phyloP scores from a whole-genome alignment of 2,113 vertebrate genomes.

The Cairina moschata region DNA sequence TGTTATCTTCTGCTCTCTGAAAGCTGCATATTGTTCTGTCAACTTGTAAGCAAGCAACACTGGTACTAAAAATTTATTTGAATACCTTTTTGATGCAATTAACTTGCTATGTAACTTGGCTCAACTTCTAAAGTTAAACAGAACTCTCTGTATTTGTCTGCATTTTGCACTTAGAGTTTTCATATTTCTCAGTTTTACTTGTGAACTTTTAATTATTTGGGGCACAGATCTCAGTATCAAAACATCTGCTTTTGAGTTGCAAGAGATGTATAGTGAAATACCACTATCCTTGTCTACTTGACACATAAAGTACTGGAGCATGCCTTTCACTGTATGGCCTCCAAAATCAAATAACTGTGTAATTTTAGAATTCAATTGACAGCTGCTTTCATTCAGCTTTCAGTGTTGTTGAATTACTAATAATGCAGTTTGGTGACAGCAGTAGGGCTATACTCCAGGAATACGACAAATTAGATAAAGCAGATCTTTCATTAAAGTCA shows the following conservation, averaged over 20 bases:
- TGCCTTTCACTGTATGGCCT: neutral
- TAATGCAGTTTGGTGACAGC: neutral
- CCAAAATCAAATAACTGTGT: neutral
- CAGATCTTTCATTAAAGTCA: neutral
- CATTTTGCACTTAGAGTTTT: neutral
- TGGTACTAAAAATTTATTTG: neutral
- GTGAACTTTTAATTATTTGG: neutral
- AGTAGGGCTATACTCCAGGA: neutral
- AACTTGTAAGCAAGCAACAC: neutral
- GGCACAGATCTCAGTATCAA: neutral
- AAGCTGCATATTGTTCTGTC: neutral
- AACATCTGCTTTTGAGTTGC: neutral
- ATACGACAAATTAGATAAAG: neutral
- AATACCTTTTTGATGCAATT: neutral
- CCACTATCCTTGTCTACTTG: neutral
- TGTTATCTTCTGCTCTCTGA: neutral
- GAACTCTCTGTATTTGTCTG: neutral
- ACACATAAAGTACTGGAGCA: neutral
- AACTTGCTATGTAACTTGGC: neutral
- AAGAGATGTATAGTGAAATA: fast-evolving
- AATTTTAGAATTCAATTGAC: neutral
- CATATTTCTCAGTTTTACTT: neutral
- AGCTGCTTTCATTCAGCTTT: conserved; percentile 23
- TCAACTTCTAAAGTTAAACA: neutral
- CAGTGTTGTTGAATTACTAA: neutral